Percentiles rank a stretch among this genome's conserved stretches.
Evolutionary conservation across 1,140 invertebrate species (phyloP).

Genomic region (Sitophilus oryzae): DNA sequence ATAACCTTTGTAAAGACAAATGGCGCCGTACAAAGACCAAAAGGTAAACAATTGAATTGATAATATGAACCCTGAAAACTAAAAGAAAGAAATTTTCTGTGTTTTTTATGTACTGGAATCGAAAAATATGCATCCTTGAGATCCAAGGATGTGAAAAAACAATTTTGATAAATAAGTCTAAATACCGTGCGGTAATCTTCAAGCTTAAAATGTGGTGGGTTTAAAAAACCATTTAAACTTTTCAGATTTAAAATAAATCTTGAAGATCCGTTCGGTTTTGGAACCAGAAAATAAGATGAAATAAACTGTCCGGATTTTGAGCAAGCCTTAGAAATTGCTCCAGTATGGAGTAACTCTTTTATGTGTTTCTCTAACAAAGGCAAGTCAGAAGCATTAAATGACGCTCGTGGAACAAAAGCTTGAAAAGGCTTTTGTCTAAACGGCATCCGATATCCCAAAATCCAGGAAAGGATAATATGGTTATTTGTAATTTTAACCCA

Average conservation of each 20-base stretch:
- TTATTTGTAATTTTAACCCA: neutral
- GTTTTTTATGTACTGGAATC: conserved; percentile 9
- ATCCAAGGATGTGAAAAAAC: neutral
- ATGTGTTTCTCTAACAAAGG: neutral
- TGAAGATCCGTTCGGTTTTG: neutral
- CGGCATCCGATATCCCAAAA: neutral
- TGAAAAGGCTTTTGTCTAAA: neutral
- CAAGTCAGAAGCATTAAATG: no score
- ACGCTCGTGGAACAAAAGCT: neutral
- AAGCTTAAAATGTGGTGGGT: conserved; percentile 4
- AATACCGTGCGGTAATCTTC: conserved; percentile 5
- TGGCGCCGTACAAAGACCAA: conserved; percentile 12
- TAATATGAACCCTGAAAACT: conserved; percentile 23
- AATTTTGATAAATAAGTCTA: neutral
- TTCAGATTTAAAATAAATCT: conserved; percentile 13
- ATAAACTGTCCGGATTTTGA: neutral
- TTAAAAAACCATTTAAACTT: conserved; percentile 6
- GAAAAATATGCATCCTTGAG: conserved; percentile 16
- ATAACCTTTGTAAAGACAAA: conserved; percentile 29
- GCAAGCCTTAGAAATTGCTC: neutral
- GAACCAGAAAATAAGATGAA: neutral
- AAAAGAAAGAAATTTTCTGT: conserved; percentile 30
- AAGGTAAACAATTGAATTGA: conserved; percentile 29
- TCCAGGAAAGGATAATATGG: neutral
- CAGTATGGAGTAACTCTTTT: neutral